These are phyloP conservation scores for Caenorhabditis virilis DNA, from an alignment of 2,888 invertebrate species.

Conservation along the genomic window DNA sequence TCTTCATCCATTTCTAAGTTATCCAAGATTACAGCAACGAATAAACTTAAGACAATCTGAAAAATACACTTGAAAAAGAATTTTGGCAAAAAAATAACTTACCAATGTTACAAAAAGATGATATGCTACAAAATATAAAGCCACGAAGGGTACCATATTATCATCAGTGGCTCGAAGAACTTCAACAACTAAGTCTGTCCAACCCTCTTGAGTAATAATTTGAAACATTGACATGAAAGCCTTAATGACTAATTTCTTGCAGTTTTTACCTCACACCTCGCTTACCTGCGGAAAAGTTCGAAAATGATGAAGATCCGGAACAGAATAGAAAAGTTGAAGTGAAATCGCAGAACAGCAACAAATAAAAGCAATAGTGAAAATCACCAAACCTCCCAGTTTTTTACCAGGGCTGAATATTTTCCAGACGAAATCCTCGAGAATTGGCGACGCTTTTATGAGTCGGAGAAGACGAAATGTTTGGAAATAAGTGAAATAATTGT, in stretches of 20 bases:
- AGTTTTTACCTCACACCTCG: not conserved
- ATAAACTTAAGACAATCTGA: constrained; percentile 92
- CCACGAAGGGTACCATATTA: constrained; percentile 75
- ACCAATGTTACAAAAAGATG: constrained; percentile 95
- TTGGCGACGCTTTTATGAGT: constrained; percentile 95
- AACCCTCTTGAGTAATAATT: constrained; percentile 99
- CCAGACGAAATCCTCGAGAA: constrained; percentile 89
- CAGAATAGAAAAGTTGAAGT: constrained; percentile 96
- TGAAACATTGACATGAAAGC: constrained; percentile 99
- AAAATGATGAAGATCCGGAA: constrained; percentile 91
- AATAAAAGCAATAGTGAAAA: constrained; percentile 97
- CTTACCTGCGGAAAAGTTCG: constrained; percentile 91
- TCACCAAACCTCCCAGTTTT: constrained; percentile 94
- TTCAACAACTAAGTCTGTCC: constrained; percentile 99
- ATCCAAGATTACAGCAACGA: constrained; percentile 99
- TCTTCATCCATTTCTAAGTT: constrained; percentile 98
- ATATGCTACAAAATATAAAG: constrained; percentile 96
- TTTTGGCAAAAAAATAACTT: constrained; percentile 7
- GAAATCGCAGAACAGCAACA: constrained; percentile 98
- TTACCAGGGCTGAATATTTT: constrained; percentile 80
- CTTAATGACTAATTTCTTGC: constrained; percentile 70
- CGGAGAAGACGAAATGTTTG: constrained; percentile 84
- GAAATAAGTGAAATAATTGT: constrained; percentile 82
- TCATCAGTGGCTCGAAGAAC: constrained; percentile 76
- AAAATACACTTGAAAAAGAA: constrained; percentile 4